These are phyloP conservation scores for Elmis aenea DNA, from an alignment of 2,888 invertebrate species.

Conservation along the genomic window DNA sequence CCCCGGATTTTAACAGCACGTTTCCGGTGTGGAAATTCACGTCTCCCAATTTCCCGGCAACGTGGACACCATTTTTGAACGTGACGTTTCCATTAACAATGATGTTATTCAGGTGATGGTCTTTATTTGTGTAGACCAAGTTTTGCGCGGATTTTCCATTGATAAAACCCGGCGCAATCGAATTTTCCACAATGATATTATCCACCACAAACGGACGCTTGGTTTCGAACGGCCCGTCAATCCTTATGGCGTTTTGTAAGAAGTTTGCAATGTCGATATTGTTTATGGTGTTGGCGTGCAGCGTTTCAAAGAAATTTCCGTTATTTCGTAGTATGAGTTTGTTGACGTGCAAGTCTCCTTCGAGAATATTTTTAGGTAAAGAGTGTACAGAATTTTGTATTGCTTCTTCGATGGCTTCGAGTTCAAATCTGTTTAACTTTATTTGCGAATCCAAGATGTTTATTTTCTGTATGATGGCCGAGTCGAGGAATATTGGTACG, in stretches of 20 bases:
- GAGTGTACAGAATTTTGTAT: slow-evolving; percentile 9
- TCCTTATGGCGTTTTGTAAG: slow-evolving; percentile 30
- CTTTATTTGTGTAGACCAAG: slow-evolving; percentile 30
- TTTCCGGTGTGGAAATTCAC: slow-evolving; percentile 31
- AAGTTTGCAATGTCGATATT: slow-evolving; percentile 25
- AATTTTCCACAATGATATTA: slow-evolving; percentile 31
- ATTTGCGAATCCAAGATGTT: too few relatives aligned
- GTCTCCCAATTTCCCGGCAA: slow-evolving; percentile 35
- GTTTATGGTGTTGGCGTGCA: slow-evolving; percentile 33
- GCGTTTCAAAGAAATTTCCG: slow-evolving; percentile 27
- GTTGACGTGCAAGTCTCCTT: slow-evolving; percentile 29
- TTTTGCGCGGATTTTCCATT: slow-evolving; percentile 32
- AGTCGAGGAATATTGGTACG: too few relatives aligned
- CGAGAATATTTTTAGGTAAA: slow-evolving; percentile 15
- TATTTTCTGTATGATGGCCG: too few relatives aligned
- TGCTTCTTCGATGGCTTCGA: slow-evolving; percentile 12
- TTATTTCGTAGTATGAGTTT: slow-evolving; percentile 29
- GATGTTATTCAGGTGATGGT: slow-evolving; percentile 28
- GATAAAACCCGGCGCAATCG: slow-evolving; percentile 27
- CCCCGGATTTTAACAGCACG: slow-evolving; percentile 34
- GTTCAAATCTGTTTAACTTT: too few relatives aligned
- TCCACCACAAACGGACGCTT: slow-evolving; percentile 30
- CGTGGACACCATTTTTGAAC: slow-evolving; percentile 29
- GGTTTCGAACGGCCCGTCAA: slow-evolving; percentile 29
- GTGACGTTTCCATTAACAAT: slow-evolving; percentile 34